phyloP scores from a whole-genome alignment of 2,113 vertebrate species.

The Pelecanus crispus region DNA sequence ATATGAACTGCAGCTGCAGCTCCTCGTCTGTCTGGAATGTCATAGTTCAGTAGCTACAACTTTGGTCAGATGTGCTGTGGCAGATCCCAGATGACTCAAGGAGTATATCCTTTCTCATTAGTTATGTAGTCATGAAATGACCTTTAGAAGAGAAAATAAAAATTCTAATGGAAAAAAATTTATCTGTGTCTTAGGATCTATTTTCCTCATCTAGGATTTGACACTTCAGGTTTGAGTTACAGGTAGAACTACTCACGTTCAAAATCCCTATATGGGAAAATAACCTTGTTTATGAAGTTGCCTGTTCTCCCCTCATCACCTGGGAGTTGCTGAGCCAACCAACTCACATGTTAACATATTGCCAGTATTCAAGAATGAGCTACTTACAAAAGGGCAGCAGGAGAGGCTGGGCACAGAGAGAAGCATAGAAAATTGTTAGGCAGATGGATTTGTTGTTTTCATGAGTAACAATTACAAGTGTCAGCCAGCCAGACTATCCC shows the following conservation, averaged over 20 bases:
- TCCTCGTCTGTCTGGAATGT: background rate
- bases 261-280: background rate
- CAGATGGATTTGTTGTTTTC: background rate
- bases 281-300: background rate
- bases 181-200: background rate
- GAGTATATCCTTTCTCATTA: conserved; percentile 19
- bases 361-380: background rate
- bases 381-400: background rate
- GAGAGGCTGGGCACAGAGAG: background rate
- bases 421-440: accelerated
- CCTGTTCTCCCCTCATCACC: background rate
- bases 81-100: background rate
- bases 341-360: accelerated
- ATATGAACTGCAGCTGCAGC: background rate
- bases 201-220: background rate
- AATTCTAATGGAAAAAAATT: background rate
- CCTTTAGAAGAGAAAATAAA: background rate
- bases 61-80: background rate
- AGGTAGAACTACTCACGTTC: background rate
- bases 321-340: background rate
- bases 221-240: background rate
- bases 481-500: background rate
- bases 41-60: background rate
- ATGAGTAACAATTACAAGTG: background rate
- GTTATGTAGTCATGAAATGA: background rate